Evolutionary conservation across 2,797 vertebrate genomes (phyloP), one percentile per base, ranked within the genome.

Genomic region (Cossypha polioptera): DNA sequence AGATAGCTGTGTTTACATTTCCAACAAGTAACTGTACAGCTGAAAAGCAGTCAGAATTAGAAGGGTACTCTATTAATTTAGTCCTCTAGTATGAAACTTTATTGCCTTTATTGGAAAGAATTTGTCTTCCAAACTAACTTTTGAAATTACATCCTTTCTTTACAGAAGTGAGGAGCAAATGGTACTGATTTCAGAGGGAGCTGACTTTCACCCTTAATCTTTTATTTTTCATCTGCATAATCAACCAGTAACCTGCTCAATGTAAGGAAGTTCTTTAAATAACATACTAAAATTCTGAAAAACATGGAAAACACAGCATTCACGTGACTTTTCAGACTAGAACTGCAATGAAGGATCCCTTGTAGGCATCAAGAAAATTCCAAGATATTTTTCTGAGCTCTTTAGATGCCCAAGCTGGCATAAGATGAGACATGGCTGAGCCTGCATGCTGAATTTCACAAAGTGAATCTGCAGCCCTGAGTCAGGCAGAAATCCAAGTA

Each of bases 401-500:
- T 45, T 89, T 5, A 62, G 58, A 65, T 45, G 42, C 42, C 71
- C 66, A 67, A 21, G 53, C 40, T 79, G 85, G 50, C 72, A 86
- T 18, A 47, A 40, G 38, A 62, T 10, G 45, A 80, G 75, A 53
- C 8, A 28, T 0, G 8, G n/a, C 9, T 65, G 59, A 62, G 43
- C 12, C 61, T 50, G 12, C 22, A 31, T 26, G 43, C 43, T 63
- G 31, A 6, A 43, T 35, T 65, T 77, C 63, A 22, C 35, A 22
- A 76, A 4, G 31, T 8, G 86, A 61, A 94, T 33, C 76, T 66
- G 68, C 36, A 91, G 50, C 12, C 62, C 43, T 69, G 43, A 31
- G 45, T 36, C 68, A 78, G 79, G 47, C 86, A 84, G 28, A 86
- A 86, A 51, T 86, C 76, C 76, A 78, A 83, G 28, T 3, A 36